phyloP scores from a whole-genome alignment of 2,797 vertebrate genomes.

The Ibycter americanus region DNA sequence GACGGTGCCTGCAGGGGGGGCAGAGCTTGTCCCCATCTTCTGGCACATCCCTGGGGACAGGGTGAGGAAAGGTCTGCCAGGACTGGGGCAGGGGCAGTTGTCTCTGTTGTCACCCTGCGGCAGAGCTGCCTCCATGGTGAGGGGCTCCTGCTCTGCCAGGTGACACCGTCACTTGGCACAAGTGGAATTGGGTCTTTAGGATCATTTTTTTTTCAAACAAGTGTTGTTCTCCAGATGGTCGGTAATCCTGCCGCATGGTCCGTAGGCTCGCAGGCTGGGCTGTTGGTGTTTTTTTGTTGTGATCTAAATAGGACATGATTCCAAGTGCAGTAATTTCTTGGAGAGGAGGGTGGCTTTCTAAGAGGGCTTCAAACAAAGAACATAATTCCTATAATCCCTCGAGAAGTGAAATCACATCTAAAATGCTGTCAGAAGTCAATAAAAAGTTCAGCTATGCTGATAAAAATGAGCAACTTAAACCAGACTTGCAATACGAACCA shows the following conservation, averaged over 20 bases:
- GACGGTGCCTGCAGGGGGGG: rapidly evolving
- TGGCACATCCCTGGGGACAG: not conserved
- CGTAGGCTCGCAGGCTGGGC: not conserved
- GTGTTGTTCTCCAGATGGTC: not conserved
- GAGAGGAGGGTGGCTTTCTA: not conserved
- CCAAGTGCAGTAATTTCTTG: not conserved
- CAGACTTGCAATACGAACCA: not conserved
- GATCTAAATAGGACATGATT: not conserved
- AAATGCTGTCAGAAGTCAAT: constrained; percentile 28
- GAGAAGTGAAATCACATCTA: not conserved
- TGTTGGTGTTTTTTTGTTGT: not conserved
- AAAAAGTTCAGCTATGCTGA: not conserved
- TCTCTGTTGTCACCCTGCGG: not conserved
- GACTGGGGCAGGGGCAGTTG: not conserved
- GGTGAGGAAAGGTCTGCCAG: not conserved
- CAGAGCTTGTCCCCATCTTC: not conserved
- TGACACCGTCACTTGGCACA: rapidly evolving
- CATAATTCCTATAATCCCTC: not conserved
- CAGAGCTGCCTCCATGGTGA: rapidly evolving
- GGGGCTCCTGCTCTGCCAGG: not conserved
- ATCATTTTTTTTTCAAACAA: rapidly evolving
- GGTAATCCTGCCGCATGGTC: rapidly evolving
- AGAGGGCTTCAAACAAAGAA: not conserved
- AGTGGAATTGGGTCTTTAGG: not conserved
- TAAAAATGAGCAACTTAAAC: not conserved